Conservation (phyloP, 2,888 invertebrate species). For the Uropetala carovei region DNA sequence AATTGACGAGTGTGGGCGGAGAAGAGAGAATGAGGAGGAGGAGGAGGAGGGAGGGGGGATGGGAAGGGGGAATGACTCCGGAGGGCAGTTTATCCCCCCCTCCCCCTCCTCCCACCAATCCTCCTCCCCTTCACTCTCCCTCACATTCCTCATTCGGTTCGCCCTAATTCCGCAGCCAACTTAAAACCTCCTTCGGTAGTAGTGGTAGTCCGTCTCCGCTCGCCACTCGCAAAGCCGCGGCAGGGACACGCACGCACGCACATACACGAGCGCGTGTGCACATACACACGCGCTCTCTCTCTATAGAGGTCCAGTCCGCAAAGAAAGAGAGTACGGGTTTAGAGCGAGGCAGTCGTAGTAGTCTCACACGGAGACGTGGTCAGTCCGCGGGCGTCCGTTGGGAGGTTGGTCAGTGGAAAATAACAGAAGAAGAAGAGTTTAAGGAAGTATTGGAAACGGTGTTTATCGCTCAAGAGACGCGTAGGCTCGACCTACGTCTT, state of each 20-base stretch:
- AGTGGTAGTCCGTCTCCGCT: neutral
- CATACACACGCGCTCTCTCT: too few species aligned
- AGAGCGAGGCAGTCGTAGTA: neutral
- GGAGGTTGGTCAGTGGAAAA: neutral
- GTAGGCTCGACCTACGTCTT: too few species aligned
- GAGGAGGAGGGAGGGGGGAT: too few species aligned
- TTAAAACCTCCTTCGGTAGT: constrained; percentile 18
- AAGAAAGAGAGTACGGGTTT: neutral
- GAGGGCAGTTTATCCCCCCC: too few species aligned
- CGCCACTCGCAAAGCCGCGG: neutral
- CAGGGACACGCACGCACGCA: neutral
- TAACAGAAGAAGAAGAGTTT: too few species aligned
- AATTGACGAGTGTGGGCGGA: too few species aligned
- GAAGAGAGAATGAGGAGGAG: too few species aligned
- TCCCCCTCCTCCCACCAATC: neutral
- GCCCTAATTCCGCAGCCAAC: constrained; percentile 10
- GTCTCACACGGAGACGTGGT: neutral
- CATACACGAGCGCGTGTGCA: too few species aligned
- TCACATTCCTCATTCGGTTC: constrained; percentile 11
- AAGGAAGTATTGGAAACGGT: too few species aligned
- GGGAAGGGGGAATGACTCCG: too few species aligned
- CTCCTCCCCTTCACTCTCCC: neutral
- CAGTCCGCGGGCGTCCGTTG: neutral
- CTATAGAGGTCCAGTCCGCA: neutral
- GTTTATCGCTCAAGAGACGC: too few species aligned